Conservation (phyloP, 1,140 invertebrate genomes). For the Drosophila suzukii region DNA sequence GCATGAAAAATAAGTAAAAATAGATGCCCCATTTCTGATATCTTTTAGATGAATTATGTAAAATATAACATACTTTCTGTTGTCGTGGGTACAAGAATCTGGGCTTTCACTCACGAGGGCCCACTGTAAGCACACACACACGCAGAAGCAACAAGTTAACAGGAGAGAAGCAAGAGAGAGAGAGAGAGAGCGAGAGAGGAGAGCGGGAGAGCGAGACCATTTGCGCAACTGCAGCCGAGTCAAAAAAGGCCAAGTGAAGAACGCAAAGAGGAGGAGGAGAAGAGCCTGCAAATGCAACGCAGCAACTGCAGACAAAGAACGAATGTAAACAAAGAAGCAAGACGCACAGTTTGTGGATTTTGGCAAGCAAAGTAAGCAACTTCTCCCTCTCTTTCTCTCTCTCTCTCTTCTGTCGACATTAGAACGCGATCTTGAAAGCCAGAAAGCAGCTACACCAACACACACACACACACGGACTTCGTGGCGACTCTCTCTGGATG, state of each 20-base stretch:
- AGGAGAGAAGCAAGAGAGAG: slow-evolving; percentile 1
- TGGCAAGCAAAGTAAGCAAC: slow-evolving; percentile 46
- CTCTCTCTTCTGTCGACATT: slow-evolving; percentile 29
- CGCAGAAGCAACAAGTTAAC: slow-evolving; percentile 40
- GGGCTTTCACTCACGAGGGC: background rate
- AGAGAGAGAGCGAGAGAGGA: background rate
- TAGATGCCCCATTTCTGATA: background rate
- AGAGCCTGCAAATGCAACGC: slow-evolving; percentile 19
- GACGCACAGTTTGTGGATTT: slow-evolving; percentile 29
- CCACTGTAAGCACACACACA: slow-evolving; percentile 2
- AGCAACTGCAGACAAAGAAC: slow-evolving; percentile 68
- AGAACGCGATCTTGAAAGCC: slow-evolving; percentile 64
- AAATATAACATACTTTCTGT: no score
- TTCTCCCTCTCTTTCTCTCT: slow-evolving; percentile 1
- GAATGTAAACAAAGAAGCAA: slow-evolving; percentile 37
- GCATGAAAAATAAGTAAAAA: no score
- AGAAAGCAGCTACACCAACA: slow-evolving; percentile 31
- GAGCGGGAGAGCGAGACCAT: slow-evolving; percentile 23
- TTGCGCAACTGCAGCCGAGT: slow-evolving; percentile 56
- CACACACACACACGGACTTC: background rate
- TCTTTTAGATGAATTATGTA: background rate
- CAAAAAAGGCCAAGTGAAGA: slow-evolving; percentile 24
- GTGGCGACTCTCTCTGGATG: slow-evolving; percentile 21
- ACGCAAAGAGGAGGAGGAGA: background rate
- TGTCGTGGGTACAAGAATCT: background rate